These are phyloP conservation scores for Nothocercus julius DNA, from an alignment of 2,113 vertebrate species.

Conservation along the genomic window DNA sequence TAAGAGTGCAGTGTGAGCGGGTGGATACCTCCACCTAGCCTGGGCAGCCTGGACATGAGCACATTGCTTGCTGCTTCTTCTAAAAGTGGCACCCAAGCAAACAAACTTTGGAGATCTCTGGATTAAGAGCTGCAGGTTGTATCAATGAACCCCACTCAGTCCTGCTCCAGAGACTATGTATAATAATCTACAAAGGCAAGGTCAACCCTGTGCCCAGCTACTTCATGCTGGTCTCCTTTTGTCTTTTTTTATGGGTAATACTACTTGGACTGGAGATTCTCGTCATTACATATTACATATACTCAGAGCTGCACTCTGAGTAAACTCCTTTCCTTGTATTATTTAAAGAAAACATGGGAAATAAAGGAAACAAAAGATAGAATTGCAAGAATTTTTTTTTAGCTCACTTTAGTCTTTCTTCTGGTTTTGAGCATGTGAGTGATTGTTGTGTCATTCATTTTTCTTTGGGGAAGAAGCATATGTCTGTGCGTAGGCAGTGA, in stretches of 20 bases:
- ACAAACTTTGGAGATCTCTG: neutral
- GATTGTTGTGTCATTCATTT: neutral
- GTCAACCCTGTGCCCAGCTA: neutral
- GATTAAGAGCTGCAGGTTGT: neutral
- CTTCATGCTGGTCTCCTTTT: neutral
- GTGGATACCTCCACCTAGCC: neutral
- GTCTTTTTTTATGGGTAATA: neutral
- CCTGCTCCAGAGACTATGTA: neutral
- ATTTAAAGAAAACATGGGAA: neutral
- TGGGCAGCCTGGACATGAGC: accelerated
- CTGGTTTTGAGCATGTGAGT: neutral
- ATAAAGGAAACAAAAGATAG: neutral
- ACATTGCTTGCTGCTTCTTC: neutral
- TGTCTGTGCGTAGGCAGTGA: neutral
- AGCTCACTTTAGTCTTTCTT: neutral
- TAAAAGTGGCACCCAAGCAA: neutral
- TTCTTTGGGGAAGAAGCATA: neutral
- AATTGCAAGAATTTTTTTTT: neutral
- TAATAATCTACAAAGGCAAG: neutral
- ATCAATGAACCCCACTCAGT: neutral
- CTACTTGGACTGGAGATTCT: neutral
- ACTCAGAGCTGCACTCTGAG: neutral
- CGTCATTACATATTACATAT: neutral
- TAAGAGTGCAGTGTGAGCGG: neutral
- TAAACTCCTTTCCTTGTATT: neutral